Evolutionary conservation across 1,140 invertebrate genomes (phyloP), one percentile per base, ranked within the genome.

Genomic region (Zaprionus vittiger): DNA sequence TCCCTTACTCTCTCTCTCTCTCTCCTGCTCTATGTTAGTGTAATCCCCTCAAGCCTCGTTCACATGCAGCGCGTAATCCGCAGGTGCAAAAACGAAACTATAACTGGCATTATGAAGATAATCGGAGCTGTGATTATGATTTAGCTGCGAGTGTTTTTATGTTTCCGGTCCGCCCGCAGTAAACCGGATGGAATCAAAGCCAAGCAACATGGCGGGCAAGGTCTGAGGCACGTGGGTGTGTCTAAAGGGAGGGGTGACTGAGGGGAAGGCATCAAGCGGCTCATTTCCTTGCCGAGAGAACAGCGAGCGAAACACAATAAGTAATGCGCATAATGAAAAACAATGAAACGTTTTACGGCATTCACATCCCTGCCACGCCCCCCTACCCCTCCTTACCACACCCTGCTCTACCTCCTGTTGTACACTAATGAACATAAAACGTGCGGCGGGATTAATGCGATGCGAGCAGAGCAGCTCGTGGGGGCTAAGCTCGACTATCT

Each of bases 381-480:
- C n/a, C 12, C 49, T 14, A 22, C 20, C 24, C 24, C 24, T 24
- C 4, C 24, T 26, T 26, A 26, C 24, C 49, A 24, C n/a, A 44
- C 2, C 12, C 49, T 49, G 9, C 24, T 12, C 57, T 41, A 49
- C 62, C 6, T 59, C 56, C 34, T 3, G 3, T 20, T 60, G 22
- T 41, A 26, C 37, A n/a, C 57, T 60, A 76, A 79, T 79, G 77
- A 79, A 77, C 68, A 79, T 68, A 73, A 73, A 73, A 77, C 70
- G 75, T 73, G 70, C 20, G 44, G 4, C 56, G 47, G 49, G 73
- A 65, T 60, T 76, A 64, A 55, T 65, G 62, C 37, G 37, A 17
- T 49, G 44, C n/a, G 41, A 28, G 49, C 31, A 34, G 3, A 73
- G 24, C 44, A 22, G 63, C 28, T 57, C 59, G 34, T 5, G 20